Percentiles rank a stretch among this genome's conserved stretches.
Conservation (phyloP, 2,888 invertebrate species). For the Rhogogaster chlorosoma region DNA sequence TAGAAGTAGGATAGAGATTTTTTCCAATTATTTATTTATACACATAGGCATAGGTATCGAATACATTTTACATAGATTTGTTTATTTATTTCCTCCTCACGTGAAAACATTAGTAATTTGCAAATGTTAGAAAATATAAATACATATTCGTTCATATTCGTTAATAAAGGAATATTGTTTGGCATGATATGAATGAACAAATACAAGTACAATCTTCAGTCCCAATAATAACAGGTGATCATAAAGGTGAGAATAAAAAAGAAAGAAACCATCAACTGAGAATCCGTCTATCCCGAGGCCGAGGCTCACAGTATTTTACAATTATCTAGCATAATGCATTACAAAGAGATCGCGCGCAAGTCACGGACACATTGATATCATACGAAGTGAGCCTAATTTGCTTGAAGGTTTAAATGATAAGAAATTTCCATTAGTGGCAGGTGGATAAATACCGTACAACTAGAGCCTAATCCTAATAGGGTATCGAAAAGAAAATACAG, state of each 20-base stretch:
- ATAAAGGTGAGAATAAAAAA: neutral
- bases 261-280: neutral
- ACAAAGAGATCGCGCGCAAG: neutral
- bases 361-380: neutral
- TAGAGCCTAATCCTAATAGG: slow-evolving; percentile 5
- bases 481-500: slow-evolving; percentile 8
- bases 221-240: slow-evolving; percentile 7
- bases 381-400: neutral
- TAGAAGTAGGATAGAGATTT: neutral
- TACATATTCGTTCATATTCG: slow-evolving; percentile 8
- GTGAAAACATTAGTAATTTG: neutral
- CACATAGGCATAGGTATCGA: neutral
- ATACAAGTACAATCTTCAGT: neutral
- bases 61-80: slow-evolving; percentile 20
- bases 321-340: neutral
- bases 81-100: neutral
- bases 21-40: slow-evolving; percentile 30
- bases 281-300: neutral
- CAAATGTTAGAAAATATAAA: slow-evolving; percentile 31
- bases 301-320: neutral
- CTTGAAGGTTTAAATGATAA: neutral
- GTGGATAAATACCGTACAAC: neutral
- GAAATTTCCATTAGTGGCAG: neutral
- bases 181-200: slow-evolving; percentile 4
- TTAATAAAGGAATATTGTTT: slow-evolving; percentile 26